These are phyloP conservation scores for Azemiops feae DNA, from an alignment of 2,113 vertebrate species.

Conservation along the genomic window DNA sequence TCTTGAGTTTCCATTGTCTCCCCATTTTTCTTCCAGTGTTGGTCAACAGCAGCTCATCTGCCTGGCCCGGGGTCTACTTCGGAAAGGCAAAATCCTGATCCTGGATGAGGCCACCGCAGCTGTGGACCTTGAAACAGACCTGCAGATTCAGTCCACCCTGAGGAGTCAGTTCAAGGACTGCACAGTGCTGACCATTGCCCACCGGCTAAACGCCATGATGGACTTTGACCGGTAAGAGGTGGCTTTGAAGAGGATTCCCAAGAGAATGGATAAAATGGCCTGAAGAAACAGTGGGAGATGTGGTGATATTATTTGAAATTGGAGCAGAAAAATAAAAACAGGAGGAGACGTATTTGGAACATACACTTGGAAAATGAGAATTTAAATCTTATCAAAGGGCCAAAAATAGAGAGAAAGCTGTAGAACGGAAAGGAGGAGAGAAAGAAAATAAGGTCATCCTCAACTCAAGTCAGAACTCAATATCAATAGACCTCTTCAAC, in stretches of 20 bases:
- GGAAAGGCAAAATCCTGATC: constrained; percentile 86
- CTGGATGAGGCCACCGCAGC: constrained; percentile 93
- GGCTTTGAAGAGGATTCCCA: neutral
- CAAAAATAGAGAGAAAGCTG: no score
- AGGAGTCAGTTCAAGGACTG: constrained; percentile 83
- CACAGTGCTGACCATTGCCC: constrained; percentile 89
- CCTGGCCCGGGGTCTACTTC: constrained; percentile 87
- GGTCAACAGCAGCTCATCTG: constrained; percentile 94
- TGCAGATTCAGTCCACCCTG: constrained; percentile 84
- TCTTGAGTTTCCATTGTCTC: neutral
- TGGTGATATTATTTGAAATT: neutral
- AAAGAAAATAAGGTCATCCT: neutral
- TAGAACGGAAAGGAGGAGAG: neutral
- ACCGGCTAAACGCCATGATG: constrained; percentile 86
- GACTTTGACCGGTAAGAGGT: constrained; percentile 82
- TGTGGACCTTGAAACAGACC: constrained; percentile 88
- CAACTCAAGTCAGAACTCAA: neutral
- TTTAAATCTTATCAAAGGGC: neutral
- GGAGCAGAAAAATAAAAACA: neutral
- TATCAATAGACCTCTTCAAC: neutral
- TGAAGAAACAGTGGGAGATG: neutral
- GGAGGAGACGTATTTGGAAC: no score
- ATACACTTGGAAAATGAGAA: neutral
- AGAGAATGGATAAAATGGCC: neutral
- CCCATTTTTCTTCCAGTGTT: constrained; percentile 70